Evolutionary conservation across 2,113 vertebrate species (phyloP).

Genomic region (Murina feae): DNA sequence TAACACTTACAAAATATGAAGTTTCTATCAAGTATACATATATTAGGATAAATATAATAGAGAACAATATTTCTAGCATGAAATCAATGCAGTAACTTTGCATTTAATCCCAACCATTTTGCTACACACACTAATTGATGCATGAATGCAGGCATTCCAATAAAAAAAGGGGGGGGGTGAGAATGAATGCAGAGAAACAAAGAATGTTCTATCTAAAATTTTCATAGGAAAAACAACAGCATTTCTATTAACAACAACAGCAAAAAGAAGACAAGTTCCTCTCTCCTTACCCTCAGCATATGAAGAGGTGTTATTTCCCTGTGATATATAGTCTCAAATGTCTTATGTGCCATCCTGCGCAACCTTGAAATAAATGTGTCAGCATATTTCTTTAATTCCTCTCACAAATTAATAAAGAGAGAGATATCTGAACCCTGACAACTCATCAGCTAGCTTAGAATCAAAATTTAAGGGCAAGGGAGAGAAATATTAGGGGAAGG

Average conservation of each 20-base stretch:
- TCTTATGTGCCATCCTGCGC: background rate
- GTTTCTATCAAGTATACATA: background rate
- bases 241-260: background rate
- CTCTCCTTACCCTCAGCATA: background rate
- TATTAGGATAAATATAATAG: constrained; percentile 19
- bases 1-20: background rate
- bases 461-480: background rate
- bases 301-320: background rate
- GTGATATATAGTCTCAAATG: background rate
- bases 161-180: background rate
- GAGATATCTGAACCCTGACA: background rate
- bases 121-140: background rate
- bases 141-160: background rate
- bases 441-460: background rate
- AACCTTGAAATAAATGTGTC: background rate
- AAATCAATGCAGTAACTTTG: background rate
- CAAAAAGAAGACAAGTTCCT: background rate
- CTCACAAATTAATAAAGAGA: background rate
- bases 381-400: background rate
- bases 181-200: background rate
- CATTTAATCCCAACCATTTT: background rate
- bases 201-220: background rate
- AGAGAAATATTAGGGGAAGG: background rate
- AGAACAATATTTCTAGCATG: background rate
- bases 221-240: background rate